A percentile compares a stretch with the other conserved stretches of the same genome.
phyloP scores from a whole-genome alignment of 2,113 vertebrate genomes.

The Rhineura floridana region DNA sequence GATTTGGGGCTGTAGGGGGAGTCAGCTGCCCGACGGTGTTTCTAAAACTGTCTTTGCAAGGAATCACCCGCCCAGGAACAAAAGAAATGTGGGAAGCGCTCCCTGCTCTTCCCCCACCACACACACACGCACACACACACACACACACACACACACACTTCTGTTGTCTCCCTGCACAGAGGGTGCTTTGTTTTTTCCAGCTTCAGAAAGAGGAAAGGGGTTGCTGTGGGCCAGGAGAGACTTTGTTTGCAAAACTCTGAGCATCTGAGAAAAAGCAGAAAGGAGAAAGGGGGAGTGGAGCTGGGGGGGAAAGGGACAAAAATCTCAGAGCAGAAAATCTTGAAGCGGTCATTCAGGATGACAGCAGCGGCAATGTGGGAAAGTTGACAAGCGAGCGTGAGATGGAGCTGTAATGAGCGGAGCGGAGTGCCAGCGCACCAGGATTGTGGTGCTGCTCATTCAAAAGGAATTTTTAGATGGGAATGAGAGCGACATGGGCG shows the following conservation, averaged over 20 bases:
- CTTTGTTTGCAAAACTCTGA: slow-evolving; percentile 28
- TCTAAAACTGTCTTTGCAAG: not conserved
- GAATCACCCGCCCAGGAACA: not conserved
- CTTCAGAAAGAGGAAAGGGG: slow-evolving; percentile 13
- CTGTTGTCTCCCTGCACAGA: slow-evolving; percentile 21
- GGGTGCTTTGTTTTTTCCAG: slow-evolving; percentile 50
- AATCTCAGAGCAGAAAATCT: not conserved
- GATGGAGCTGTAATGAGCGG: slow-evolving; percentile 67
- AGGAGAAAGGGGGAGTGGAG: slow-evolving; percentile 13
- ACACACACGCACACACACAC: no score
- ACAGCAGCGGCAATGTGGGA: slow-evolving; percentile 72
- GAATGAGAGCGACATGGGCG: rapidly evolving
- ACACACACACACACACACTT: no score
- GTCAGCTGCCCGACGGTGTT: not conserved
- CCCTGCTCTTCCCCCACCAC: not conserved
- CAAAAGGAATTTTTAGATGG: not conserved
- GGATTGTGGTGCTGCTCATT: not conserved
- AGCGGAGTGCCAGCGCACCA: not conserved
- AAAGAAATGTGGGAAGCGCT: not conserved
- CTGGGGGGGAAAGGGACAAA: no score
- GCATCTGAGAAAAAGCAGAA: not conserved
- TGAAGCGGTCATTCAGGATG: slow-evolving; percentile 48
- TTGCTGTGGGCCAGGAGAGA: not conserved
- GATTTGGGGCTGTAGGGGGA: not conserved
- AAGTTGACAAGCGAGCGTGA: slow-evolving; percentile 68